These are phyloP conservation scores for Hydriomena furcata DNA, from an alignment of 2,888 invertebrate species.

Conservation along the genomic window DNA sequence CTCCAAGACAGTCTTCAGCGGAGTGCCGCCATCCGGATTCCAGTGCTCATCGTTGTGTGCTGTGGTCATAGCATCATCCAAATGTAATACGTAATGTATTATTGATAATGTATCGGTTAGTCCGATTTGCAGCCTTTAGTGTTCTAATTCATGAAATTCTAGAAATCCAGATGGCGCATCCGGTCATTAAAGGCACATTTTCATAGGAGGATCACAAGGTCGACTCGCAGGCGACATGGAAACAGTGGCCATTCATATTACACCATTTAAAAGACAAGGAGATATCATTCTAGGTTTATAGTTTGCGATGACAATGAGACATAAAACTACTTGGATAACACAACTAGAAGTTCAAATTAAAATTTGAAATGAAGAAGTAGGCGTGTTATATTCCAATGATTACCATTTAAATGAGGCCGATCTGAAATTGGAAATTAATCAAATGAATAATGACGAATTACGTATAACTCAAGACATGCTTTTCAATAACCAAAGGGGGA, in stretches of 20 bases:
- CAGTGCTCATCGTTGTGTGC: slow-evolving; percentile 1
- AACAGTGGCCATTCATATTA: slow-evolving; percentile 45
- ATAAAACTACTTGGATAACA: slow-evolving; percentile 66
- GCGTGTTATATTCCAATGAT: slow-evolving; percentile 70
- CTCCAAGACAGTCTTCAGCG: slow-evolving; percentile 38
- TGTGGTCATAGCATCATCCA: background rate
- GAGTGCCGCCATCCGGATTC: slow-evolving; percentile 29
- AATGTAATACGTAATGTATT: background rate
- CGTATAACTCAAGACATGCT: slow-evolving; percentile 24
- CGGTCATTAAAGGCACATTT: slow-evolving; percentile 23
- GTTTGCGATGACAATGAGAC: slow-evolving; percentile 57
- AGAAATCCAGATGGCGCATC: slow-evolving; percentile 31
- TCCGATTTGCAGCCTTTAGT: too few species aligned
- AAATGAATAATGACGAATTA: slow-evolving; percentile 64
- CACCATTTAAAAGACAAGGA: slow-evolving; percentile 49
- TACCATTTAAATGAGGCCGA: slow-evolving; percentile 84
- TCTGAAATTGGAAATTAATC: slow-evolving; percentile 80
- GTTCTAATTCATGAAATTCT: slow-evolving; percentile 4
- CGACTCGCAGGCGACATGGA: slow-evolving; percentile 43
- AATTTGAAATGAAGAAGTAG: slow-evolving; percentile 50
- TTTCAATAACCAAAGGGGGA: slow-evolving; percentile 19
- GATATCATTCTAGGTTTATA: slow-evolving; percentile 56
- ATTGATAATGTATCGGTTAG: too few species aligned
- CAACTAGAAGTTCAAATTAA: slow-evolving; percentile 55
- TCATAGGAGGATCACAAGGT: slow-evolving; percentile 39